A percentile compares a stretch with the other conserved stretches of the same genome.
phyloP scores from a whole-genome alignment of 1,140 invertebrate species.

The Polypedilum pembai region DNA sequence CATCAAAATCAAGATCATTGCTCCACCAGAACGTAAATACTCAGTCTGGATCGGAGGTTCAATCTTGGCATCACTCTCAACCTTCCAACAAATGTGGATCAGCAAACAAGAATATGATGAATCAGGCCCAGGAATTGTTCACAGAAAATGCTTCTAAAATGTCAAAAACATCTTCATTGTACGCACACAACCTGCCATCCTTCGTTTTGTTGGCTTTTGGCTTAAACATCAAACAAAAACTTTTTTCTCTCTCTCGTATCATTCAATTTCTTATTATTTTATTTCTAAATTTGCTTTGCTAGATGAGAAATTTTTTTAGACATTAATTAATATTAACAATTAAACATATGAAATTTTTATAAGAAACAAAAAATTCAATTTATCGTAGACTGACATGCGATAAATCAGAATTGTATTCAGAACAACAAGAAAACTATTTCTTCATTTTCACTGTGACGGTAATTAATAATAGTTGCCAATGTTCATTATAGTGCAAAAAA shows the following conservation, averaged over 20 bases:
- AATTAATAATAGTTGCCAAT: conserved; percentile 13
- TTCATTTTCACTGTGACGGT: neutral
- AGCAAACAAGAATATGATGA: conserved; percentile 92
- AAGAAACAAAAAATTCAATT: neutral
- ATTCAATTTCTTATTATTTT: neutral
- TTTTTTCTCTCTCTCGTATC: neutral
- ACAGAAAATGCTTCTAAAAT: conserved; percentile 90
- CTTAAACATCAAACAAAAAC: neutral
- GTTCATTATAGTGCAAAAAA: neutral
- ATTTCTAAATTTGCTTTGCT: neutral
- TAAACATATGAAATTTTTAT: neutral
- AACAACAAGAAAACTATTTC: neutral
- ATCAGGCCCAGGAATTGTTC: conserved; percentile 85
- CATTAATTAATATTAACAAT: conserved; percentile 6
- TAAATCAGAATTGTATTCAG: neutral
- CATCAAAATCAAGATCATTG: conserved; percentile 93
- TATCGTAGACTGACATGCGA: neutral
- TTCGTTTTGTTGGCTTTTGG: neutral
- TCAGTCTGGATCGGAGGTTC: conserved; percentile 86
- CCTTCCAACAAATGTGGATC: conserved; percentile 94
- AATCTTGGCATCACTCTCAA: conserved; percentile 76
- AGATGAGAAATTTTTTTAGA: neutral
- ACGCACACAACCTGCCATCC: conserved; percentile 8
- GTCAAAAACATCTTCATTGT: conserved; percentile 51
- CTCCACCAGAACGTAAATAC: conserved; percentile 85